Percentiles rank a stretch among this genome's conserved stretches.
Evolutionary conservation across 2,888 invertebrate genomes (phyloP).

Genomic region (Nomada fucata): DNA sequence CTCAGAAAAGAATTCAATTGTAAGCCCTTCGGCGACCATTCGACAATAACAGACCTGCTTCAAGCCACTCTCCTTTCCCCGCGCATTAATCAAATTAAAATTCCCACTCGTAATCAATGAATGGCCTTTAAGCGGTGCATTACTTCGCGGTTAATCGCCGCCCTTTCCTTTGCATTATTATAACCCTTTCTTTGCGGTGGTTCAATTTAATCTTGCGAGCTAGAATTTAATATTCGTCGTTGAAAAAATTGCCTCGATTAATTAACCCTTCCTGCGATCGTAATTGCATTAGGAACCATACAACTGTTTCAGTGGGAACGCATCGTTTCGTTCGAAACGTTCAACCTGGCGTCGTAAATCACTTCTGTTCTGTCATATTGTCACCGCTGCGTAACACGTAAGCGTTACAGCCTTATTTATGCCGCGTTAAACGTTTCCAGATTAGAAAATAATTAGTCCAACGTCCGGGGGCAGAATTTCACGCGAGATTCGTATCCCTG

Average conservation of each 20-base stretch:
- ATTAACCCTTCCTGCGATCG: too few relatives aligned
- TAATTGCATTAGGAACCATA: too few relatives aligned
- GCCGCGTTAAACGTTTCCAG: conserved; percentile 29
- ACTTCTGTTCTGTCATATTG: conserved; percentile 4
- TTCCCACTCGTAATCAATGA: conserved; percentile 21
- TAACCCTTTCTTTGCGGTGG: neutral
- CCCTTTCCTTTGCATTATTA: neutral
- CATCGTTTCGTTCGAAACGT: neutral
- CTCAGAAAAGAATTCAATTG: conserved; percentile 39
- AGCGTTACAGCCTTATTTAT: conserved; percentile 25
- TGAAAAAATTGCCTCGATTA: too few relatives aligned
- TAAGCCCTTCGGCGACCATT: conserved; percentile 5
- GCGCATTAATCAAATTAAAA: conserved; percentile 56
- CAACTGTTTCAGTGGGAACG: neutral
- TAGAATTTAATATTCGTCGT: conserved; percentile 11
- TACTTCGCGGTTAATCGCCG: neutral
- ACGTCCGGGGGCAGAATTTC: neutral
- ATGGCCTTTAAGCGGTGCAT: neutral
- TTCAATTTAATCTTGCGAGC: conserved; percentile 20
- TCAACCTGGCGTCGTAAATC: conserved; percentile 13
- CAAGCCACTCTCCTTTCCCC: neutral
- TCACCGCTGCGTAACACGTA: neutral
- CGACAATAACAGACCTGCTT: conserved; percentile 28
- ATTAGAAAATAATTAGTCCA: conserved; percentile 29
- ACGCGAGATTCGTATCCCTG: neutral